These are phyloP conservation scores for Temnothorax unifasciatus DNA, from an alignment of 2,888 invertebrate genomes.

Conservation along the genomic window DNA sequence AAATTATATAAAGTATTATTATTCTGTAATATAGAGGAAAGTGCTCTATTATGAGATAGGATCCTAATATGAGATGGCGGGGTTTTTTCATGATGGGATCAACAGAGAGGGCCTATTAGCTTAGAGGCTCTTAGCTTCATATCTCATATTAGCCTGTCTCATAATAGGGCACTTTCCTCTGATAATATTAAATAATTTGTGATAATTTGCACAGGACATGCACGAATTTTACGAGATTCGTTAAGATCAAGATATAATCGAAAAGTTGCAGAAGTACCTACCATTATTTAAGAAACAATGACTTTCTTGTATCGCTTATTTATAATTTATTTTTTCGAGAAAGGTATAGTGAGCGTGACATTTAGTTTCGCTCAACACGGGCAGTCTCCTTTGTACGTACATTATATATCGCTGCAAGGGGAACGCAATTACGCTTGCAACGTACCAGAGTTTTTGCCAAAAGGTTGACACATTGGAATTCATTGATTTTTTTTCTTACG, in stretches of 20 bases:
- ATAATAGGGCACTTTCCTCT: too few relatives aligned
- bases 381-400: slow-evolving; percentile 8
- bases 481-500: slow-evolving; percentile 45
- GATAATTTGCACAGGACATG: not conserved
- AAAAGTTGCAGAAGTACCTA: not conserved
- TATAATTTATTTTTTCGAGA: not conserved
- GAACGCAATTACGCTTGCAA: slow-evolving; percentile 43
- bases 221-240: not conserved
- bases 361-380: not conserved
- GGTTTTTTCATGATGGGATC: too few relatives aligned
- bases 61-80: too few relatives aligned
- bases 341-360: not conserved
- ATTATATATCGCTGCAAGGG: slow-evolving; percentile 22
- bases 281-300: not conserved
- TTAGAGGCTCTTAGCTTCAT: too few relatives aligned
- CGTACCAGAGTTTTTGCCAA: slow-evolving; percentile 16
- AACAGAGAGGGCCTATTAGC: too few relatives aligned
- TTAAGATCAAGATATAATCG: not conserved
- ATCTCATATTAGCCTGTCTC: too few relatives aligned
- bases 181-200: not conserved
- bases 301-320: not conserved
- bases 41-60: too few relatives aligned
- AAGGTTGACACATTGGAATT: slow-evolving; percentile 56
- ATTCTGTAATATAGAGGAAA: not conserved
- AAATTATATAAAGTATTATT: not conserved